Evolutionary conservation across 2,888 invertebrate genomes (phyloP), one percentile per base, ranked within the genome.

Genomic region (Parnassius mnemosyne): DNA sequence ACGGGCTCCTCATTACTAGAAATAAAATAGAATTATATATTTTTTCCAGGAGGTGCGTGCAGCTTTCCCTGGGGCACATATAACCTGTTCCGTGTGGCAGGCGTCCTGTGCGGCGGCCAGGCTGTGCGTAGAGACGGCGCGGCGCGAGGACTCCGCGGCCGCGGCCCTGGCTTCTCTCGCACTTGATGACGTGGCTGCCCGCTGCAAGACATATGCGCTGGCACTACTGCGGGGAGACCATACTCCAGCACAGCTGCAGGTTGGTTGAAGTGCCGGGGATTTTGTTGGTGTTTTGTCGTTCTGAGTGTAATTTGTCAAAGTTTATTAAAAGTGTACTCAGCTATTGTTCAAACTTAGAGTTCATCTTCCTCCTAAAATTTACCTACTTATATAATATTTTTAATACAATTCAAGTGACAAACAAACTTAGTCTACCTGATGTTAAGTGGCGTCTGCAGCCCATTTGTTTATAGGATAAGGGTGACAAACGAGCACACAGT

Each of bases 61-160:
- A 0, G 88, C 89, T 63, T 92, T 92, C 68, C 90, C 91, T 0
- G 51, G 75, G 0, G 85, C 89, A 1, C 91, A 92, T 81, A 87
- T 90, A 69, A 87, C 90, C 11, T 85, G 87, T 63, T 88, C 86
- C 0, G 89, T 91, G 65, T 92, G 90, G 89, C 92, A 92, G 56
- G 89, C 87, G 57, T 71, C 89, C 1, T 75, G 84, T 0, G 83
- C 87, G 2, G 74, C 78, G 5, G 82, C 81, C 0, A 67, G 76
- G 1, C 71, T 76, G 1, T 73, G 77, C 16, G 63, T 62, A 0
- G 80, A 75, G 9, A 57, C 55, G 49, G 57, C 61, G 0, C 64
- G 49, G 53, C 20, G 57, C n/a, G 57, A 53, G 44, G 62, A 63
- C 44, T 46, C 50, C 0, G 61, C 61, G n/a, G 62, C 56, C 51